These are phyloP conservation scores for Perca fluviatilis DNA, from an alignment of 2,113 vertebrate species.

Conservation along the genomic window DNA sequence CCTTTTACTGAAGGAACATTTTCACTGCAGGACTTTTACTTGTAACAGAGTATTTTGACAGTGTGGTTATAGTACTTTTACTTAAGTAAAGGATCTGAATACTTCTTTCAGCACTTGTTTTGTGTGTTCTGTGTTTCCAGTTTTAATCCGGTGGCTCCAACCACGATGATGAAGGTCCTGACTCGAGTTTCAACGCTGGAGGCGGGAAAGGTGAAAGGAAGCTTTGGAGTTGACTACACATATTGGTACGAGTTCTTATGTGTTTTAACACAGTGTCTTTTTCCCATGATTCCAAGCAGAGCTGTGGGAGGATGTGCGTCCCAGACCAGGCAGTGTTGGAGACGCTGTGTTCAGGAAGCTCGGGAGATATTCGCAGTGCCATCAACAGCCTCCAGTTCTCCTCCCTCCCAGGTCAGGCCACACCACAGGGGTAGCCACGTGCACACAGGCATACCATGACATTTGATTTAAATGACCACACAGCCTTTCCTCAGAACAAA, in stretches of 20 bases:
- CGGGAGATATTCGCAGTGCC: slow-evolving; percentile 95
- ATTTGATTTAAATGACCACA: background rate
- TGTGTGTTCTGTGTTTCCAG: slow-evolving; percentile 77
- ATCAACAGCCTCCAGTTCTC: slow-evolving; percentile 97
- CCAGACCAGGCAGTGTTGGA: slow-evolving; percentile 88
- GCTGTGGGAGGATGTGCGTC: slow-evolving; percentile 78
- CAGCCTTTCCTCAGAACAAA: background rate
- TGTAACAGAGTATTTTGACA: too few species aligned
- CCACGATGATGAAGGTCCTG: slow-evolving; percentile 94
- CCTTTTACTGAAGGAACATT: too few species aligned
- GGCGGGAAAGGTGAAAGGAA: slow-evolving; percentile 86
- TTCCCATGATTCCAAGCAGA: slow-evolving; percentile 79
- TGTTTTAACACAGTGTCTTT: background rate
- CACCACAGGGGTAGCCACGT: too few species aligned
- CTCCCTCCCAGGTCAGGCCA: slow-evolving; percentile 86
- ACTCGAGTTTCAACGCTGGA: slow-evolving; percentile 88
- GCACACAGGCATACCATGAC: background rate
- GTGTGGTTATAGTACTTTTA: too few species aligned
- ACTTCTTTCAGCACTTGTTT: background rate
- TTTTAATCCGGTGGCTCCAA: slow-evolving; percentile 96
- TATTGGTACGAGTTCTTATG: background rate
- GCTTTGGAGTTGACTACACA: background rate
- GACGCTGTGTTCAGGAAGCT: slow-evolving; percentile 90
- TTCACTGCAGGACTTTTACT: too few species aligned
- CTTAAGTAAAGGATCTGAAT: too few species aligned